Evolutionary conservation across 2,888 invertebrate species (phyloP).

Genomic region (Lochmaea capreae): DNA sequence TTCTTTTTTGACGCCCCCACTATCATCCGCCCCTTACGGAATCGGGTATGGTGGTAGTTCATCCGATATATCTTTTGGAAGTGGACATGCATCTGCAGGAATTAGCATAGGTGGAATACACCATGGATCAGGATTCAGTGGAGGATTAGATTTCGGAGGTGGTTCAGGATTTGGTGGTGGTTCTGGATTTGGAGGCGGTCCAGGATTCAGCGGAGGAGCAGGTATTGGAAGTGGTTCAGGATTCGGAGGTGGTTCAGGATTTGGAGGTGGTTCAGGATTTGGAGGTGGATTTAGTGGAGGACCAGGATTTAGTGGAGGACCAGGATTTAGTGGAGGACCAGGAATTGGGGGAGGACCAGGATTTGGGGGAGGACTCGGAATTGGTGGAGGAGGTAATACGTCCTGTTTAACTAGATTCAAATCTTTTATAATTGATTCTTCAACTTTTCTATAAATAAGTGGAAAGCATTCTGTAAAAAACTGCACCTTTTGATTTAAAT

Average conservation of each 20-base stretch:
- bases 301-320: constrained; percentile 29
- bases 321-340: constrained; percentile 27
- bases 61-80: constrained; percentile 33
- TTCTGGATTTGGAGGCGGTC: constrained; percentile 7
- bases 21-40: constrained; percentile 44
- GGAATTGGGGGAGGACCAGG: constrained; percentile 25
- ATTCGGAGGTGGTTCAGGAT: constrained; percentile 26
- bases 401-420: background rate
- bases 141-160: too few species aligned
- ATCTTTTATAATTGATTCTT: too few species aligned
- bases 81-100: constrained; percentile 30
- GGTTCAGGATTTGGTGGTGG: constrained; percentile 3
- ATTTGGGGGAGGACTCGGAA: constrained; percentile 21
- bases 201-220: constrained; percentile 20
- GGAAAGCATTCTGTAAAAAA: too few species aligned
- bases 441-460: too few species aligned
- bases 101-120: constrained; percentile 14
- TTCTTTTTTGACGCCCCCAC: constrained; percentile 51
- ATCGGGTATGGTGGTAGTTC: constrained; percentile 47
- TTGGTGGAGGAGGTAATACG: constrained; percentile 19
- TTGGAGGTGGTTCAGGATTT: constrained; percentile 28
- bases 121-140: constrained; percentile 6
- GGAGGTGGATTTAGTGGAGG: constrained; percentile 22
- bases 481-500: too few species aligned
- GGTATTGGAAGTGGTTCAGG: constrained; percentile 24